These are phyloP conservation scores for Palaemon carinicauda DNA, from an alignment of 1,140 invertebrate species.

Conservation along the genomic window DNA sequence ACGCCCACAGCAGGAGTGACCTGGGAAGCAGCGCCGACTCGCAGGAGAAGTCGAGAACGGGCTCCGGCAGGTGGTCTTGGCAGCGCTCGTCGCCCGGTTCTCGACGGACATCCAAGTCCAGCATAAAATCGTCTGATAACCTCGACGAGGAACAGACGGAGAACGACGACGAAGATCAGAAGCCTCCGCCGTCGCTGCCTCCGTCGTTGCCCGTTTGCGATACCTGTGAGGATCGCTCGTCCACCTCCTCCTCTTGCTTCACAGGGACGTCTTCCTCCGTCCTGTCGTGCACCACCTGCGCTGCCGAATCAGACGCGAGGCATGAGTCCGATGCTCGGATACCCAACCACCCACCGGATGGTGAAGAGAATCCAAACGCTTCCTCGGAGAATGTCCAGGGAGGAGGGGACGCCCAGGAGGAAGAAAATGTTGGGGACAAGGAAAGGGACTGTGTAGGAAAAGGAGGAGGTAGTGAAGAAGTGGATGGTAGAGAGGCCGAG, in stretches of 20 bases:
- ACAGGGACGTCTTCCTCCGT: conserved; percentile 42
- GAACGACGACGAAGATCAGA: conserved; percentile 2
- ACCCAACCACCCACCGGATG: background rate
- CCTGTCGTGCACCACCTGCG: conserved; percentile 49
- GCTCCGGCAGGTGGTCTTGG: conserved; percentile 33
- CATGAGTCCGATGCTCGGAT: background rate
- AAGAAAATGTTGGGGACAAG: too few species aligned
- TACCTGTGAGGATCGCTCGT: conserved; percentile 54
- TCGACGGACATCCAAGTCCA: conserved; percentile 54
- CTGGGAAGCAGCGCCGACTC: conserved; percentile 7
- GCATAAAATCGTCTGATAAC: conserved; percentile 57
- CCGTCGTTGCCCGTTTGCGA: conserved; percentile 54
- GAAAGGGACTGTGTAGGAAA: too few species aligned
- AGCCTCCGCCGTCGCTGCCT: conserved; percentile 45
- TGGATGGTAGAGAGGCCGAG: background rate
- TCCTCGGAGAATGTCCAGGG: background rate
- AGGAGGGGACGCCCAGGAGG: too few species aligned
- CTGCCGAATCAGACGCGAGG: conserved; percentile 30
- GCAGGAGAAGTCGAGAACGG: conserved; percentile 27
- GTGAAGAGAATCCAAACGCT: background rate
- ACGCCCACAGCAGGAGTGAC: conserved; percentile 10
- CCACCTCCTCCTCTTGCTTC: conserved; percentile 53
- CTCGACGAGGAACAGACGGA: conserved; percentile 30
- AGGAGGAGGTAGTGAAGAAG: too few species aligned
- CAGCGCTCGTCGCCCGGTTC: conserved; percentile 49